Evolutionary conservation across 2,113 vertebrate species (phyloP).

Genomic region (Boleophthalmus pectinirostris): DNA sequence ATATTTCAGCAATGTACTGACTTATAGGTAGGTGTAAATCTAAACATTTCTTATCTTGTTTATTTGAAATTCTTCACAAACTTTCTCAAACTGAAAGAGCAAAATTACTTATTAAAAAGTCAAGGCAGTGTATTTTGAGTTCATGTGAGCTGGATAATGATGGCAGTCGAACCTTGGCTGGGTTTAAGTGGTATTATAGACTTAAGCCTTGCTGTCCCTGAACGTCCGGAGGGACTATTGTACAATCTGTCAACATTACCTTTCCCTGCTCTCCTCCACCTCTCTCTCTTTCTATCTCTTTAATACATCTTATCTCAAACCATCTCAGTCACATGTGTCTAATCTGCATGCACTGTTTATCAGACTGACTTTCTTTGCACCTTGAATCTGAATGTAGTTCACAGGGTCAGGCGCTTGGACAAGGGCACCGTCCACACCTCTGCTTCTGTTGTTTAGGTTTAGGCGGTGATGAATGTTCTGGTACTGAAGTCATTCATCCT

Average conservation of each 20-base stretch:
- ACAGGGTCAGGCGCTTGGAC: conserved; percentile 5
- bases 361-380: background rate
- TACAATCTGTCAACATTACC: conserved; percentile 44
- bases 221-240: conserved; percentile 39
- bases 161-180: conserved; percentile 33
- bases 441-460: conserved; percentile 2
- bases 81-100: background rate
- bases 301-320: background rate
- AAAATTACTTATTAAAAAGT: background rate
- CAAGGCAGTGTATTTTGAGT: background rate
- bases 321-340: background rate
- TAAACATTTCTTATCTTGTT: background rate
- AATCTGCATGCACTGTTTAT: conserved; percentile 4
- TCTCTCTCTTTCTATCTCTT: background rate
- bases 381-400: conserved; percentile 5
- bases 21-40: background rate
- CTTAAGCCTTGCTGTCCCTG: conserved; percentile 38
- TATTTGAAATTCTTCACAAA: background rate
- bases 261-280: conserved; percentile 3
- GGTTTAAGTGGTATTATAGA: conserved; percentile 49
- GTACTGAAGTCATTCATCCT: background rate
- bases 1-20: background rate
- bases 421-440: background rate
- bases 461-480: background rate
- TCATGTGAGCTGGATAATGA: conserved; percentile 15